Evolutionary conservation across 2,888 invertebrate species (phyloP), one percentile per base, ranked within the genome.

Genomic region (Drosophila kanekoi): DNA sequence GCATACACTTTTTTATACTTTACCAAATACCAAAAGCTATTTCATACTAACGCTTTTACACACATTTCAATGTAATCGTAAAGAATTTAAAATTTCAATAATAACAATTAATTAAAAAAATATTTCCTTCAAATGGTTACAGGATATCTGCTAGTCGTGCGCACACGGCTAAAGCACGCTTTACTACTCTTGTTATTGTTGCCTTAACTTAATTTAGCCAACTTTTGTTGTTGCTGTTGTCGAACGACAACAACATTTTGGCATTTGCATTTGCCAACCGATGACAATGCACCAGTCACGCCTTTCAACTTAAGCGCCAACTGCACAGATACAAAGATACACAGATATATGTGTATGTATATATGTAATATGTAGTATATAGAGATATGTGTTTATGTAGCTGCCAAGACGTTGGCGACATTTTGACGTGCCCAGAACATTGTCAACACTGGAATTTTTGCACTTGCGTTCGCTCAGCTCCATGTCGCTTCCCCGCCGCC

Each of bases 291-390:
- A 51, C 38, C 53, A 78, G 74, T 69, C 81, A 74, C 79, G 75
- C 75, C 81, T 78, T 78, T 81, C 66, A 78, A 78, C 79, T 81
- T 74, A 59, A 79, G 81, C 79, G 79, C 79, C 79, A 79, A 80
- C 68, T 53, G 63, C 67, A 68, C 20, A 44, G 23, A 64, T 43
- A 51, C 37, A 68, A 52, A 51, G 10, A 45, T 10, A 49, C 45
- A 40, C 13, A 70, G 37, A 40, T 56, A 60, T 43, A 59, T 38
- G 28, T 33, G 64, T 48, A 62, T 37, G 33, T 2, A 20, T 33
- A 38, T 16, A 56, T 49, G 28, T 57, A 62, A 28, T 48, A 56
- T 37, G 28, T 37, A 59, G 23, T 9, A 18, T 20, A 45, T 13
- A 62, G 10, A 14, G 28, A 28, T 28, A 28, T 20, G 20, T 60